Base-by-base conservation (phyloP, 2,888 invertebrate genomes). In the Stenodema calcarata region DNA sequence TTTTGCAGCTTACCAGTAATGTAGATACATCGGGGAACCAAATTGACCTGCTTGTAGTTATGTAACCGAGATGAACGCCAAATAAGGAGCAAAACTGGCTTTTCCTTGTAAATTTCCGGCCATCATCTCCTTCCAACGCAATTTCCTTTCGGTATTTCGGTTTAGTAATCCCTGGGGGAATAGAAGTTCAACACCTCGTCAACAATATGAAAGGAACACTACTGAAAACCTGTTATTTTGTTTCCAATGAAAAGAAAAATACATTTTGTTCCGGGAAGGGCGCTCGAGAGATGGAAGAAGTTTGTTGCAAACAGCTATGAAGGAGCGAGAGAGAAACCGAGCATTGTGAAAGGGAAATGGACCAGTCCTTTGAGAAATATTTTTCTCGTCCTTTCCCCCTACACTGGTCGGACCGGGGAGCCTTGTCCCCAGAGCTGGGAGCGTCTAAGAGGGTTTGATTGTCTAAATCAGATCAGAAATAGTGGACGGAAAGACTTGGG, bases 391-490 rank as follows among this genome's bases (percentile, higher is more conserved):
- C 82, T 44, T 35, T 30, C 30, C 12, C 4, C 80, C 11, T 30
- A 30, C 69, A 47, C 30, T 35, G n/a, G 18, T 9, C 4, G 18
- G 35, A 35, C 4, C n/a, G 35, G 35, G 7, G 16, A n/a, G 70
- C 1, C 54, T 28, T 41, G 82, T 82, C 70, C 82, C 70, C 82
- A 35, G 82, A 82, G 82, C 82, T 81, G 42, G 70, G 70, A 70
- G 54, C 84, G 23, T 85, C 86, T 86, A 84, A 87, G 87, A 87
- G 88, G 88, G 87, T 87, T 87, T 87, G 87, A 87, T 87, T 87
- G 87, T 87, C 87, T 87, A 87, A 87, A 87, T 87, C 87, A 87
- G 87, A 87, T 87, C 87, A 87, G 86, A 87, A 87, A 87, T 86
- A 86, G 86, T 86, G 86, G 78, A 35, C 86, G 73, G 84, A 23